phyloP scores from a whole-genome alignment of 2,888 invertebrate genomes.

The Protodeltote pygarga region DNA sequence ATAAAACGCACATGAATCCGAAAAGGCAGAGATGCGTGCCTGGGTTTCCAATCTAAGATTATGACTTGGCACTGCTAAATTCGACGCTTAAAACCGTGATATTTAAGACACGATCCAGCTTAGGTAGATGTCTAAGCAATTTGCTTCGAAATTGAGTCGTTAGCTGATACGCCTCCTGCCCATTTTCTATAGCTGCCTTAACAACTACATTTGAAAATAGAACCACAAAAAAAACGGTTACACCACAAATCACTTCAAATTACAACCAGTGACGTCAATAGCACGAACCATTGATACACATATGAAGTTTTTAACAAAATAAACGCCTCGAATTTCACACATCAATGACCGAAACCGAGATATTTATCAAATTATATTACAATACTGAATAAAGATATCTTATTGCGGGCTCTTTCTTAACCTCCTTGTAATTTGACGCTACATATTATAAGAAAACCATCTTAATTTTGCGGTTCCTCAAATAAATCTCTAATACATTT shows the following conservation, averaged over 20 bases:
- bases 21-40: no score
- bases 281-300: constrained; percentile 31
- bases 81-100: no score
- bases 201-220: neutral
- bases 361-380: constrained; percentile 55
- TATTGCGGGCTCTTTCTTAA: constrained; percentile 30
- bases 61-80: no score
- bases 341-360: constrained; percentile 44
- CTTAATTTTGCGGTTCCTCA: constrained; percentile 12
- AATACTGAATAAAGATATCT: constrained; percentile 41
- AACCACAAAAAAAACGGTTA: neutral
- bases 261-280: constrained; percentile 20
- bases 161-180: neutral
- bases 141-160: no score
- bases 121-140: no score
- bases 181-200: neutral
- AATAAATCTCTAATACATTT: neutral
- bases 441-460: constrained; percentile 34
- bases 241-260: constrained; percentile 29
- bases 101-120: no score
- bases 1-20: no score
- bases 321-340: constrained; percentile 45
- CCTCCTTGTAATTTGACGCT: constrained; percentile 32
- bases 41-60: no score
- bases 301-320: constrained; percentile 32